Evolutionary conservation across 2,797 vertebrate species (phyloP).

Genomic region (Cuniculus paca): DNA sequence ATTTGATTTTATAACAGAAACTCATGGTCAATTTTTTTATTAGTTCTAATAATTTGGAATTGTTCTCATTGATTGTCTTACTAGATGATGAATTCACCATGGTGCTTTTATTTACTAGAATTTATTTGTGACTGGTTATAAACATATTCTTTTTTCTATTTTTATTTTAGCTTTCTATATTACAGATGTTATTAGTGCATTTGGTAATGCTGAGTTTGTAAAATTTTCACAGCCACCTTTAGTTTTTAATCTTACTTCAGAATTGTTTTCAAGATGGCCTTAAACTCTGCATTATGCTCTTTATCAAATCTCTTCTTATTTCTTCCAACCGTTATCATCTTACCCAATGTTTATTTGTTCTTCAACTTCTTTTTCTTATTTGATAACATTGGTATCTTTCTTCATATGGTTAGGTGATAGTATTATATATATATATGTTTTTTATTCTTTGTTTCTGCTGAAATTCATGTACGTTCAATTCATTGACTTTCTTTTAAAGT

Average conservation of each 20-base stretch:
- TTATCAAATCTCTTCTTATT: neutral
- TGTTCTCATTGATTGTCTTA: neutral
- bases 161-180: neutral
- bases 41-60: neutral
- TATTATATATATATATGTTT: neutral
- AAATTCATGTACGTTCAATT: neutral
- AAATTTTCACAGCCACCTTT: neutral
- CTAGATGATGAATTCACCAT: neutral
- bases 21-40: neutral
- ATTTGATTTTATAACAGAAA: constrained; percentile 21
- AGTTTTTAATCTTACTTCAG: neutral
- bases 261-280: neutral
- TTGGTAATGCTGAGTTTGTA: neutral
- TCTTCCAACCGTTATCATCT: neutral
- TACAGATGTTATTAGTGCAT: neutral
- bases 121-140: neutral
- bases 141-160: neutral
- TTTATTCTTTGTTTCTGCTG: neutral
- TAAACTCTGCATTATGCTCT: neutral
- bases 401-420: neutral
- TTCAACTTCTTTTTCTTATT: neutral
- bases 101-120: neutral
- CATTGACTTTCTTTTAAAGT: neutral
- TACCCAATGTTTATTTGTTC: neutral
- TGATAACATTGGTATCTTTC: neutral